phyloP scores from a whole-genome alignment of 2,113 vertebrate genomes.

The Apus apus region DNA sequence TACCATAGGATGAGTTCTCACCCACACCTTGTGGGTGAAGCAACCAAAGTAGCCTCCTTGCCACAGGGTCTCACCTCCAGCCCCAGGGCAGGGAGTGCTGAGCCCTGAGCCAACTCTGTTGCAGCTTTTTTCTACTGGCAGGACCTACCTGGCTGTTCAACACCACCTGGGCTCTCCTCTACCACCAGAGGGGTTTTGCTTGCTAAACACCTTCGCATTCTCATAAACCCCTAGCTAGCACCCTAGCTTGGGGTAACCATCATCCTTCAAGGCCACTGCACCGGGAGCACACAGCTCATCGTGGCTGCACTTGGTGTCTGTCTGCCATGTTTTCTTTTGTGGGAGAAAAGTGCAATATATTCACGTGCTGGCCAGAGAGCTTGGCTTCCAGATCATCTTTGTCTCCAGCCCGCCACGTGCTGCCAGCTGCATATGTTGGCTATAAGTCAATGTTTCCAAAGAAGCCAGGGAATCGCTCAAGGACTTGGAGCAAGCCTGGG shows the following conservation, averaged over 20 bases:
- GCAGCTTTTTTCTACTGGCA: not conserved
- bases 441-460: not conserved
- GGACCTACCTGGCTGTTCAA: not conserved
- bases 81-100: accelerated
- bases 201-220: not conserved
- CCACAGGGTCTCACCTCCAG: not conserved
- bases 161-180: accelerated
- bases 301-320: not conserved
- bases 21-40: not conserved
- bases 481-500: not conserved
- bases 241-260: too few relatives aligned
- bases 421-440: not conserved
- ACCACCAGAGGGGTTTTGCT: not conserved
- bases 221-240: not conserved
- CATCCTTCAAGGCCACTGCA: accelerated
- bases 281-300: not conserved
- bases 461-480: not conserved
- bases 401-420: not conserved
- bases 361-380: not conserved
- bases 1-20: not conserved
- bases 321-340: accelerated
- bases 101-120: not conserved
- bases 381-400: not conserved
- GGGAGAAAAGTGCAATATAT: not conserved
- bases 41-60: accelerated